Evolutionary conservation across 2,113 vertebrate species (phyloP), one percentile per base, ranked within the genome.

Genomic region (Leucopsar rothschildi): DNA sequence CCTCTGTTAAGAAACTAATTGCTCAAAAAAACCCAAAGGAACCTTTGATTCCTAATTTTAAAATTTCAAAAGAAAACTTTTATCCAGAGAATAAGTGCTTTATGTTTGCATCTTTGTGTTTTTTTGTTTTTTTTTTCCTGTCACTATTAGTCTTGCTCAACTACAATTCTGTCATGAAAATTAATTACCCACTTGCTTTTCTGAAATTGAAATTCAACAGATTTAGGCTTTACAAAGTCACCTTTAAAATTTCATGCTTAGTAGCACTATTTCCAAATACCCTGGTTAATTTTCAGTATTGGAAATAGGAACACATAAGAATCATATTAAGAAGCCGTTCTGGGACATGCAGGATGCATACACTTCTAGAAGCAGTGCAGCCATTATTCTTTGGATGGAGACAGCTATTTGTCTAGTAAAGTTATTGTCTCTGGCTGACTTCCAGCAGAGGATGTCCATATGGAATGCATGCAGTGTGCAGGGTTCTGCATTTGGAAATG

Each of bases 401-500:
- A 27, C 39, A 59, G 12, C 14, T 76, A 3, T 59, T 53, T 88
- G 10, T 75, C 52, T 28, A 6, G 11, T 39, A 40, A 81, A 77
- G 4, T 52, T 70, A 31, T 27, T 60, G 33, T 52, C 33, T 86
- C 28, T 72, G 47, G 15, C 45, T 72, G 81, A 27, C 37, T 91
- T 91, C 37, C 37, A 72, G 44, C 23, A 37, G 40, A 59, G 27
- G 6, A 12, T 84, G 22, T 69, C 39, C 11, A 11, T 12, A 29
- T 0, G 2, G 56, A 80, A 68, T 24, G 5, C 11, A 28, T 20
- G 20, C 4, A 21, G 11, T 19, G 18, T 35, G 19, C n/a, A 65
- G 11, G 9, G 16, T 21, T 69, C 52, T 86, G 27, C 11, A 1
- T 39, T 50, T 76, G 49, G 25, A 73, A 91, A 35, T 47, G 15